Percentiles rank a stretch among this genome's conserved stretches.
Evolutionary conservation across 2,888 invertebrate genomes (phyloP).

Genomic region (Amphiduros pacificus): DNA sequence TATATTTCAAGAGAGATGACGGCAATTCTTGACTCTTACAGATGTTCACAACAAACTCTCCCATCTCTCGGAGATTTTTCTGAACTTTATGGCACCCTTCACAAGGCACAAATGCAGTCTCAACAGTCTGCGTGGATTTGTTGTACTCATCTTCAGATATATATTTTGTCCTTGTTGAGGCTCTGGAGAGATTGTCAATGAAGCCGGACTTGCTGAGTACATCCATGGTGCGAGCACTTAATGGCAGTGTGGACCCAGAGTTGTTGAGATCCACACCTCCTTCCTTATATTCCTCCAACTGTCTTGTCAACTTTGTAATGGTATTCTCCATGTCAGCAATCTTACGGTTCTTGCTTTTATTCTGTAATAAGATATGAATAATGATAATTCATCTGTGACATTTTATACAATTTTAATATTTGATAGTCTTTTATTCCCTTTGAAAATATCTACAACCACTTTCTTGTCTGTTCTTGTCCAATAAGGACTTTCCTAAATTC

Average conservation of each 20-base stretch:
- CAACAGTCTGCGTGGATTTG: conserved; percentile 57
- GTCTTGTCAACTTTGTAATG: conserved; percentile 31
- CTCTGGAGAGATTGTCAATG: background rate
- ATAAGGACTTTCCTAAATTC: too few species aligned
- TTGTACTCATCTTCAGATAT: conserved; percentile 44
- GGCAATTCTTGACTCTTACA: conserved; percentile 54
- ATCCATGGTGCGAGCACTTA: background rate
- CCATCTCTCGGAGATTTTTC: conserved; percentile 46
- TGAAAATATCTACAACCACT: too few species aligned
- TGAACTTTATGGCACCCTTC: conserved; percentile 56
- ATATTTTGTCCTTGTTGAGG: background rate
- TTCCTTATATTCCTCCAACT: too few species aligned
- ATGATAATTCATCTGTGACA: too few species aligned
- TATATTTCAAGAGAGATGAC: conserved; percentile 49
- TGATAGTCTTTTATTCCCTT: too few species aligned
- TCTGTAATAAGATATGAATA: conserved; percentile 40
- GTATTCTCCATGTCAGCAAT: conserved; percentile 43
- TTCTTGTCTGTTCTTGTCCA: too few species aligned
- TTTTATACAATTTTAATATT: too few species aligned
- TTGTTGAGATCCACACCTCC: background rate
- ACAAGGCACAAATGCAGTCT: conserved; percentile 58
- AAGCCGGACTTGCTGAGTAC: background rate
- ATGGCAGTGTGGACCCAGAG: background rate
- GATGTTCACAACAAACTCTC: conserved; percentile 43
- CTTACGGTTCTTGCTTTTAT: conserved; percentile 38